Percentiles rank a stretch among this genome's conserved stretches.
Evolutionary conservation across 2,797 vertebrate species (phyloP).

Genomic region (Phyllotis vaccarum): DNA sequence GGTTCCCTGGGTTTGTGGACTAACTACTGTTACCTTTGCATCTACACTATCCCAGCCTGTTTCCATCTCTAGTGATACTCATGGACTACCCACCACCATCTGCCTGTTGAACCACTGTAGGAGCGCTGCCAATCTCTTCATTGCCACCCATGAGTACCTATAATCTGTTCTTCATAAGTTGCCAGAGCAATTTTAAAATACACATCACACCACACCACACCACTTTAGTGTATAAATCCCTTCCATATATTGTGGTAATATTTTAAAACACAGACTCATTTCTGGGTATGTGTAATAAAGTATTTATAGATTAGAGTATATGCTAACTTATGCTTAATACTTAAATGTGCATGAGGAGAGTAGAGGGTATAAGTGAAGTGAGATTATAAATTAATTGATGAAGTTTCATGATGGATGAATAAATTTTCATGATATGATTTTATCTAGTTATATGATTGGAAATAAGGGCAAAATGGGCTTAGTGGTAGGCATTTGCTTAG

Average conservation of each 20-base stretch:
- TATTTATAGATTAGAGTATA: constrained; percentile 58
- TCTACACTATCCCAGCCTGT: constrained; percentile 27
- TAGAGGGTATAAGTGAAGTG: neutral
- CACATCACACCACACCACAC: constrained; percentile 28
- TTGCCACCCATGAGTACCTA: constrained; percentile 19
- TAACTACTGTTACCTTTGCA: constrained; percentile 43
- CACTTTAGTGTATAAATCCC: constrained; percentile 47
- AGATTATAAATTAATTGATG: constrained; percentile 47
- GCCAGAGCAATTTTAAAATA: constrained; percentile 55
- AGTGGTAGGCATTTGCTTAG: neutral
- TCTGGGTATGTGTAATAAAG: constrained; percentile 56
- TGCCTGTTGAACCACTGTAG: constrained; percentile 31
- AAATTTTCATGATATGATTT: constrained; percentile 29
- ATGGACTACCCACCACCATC: constrained; percentile 33
- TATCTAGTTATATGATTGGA: constrained; percentile 23
- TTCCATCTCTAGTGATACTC: constrained; percentile 29
- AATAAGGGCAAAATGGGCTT: neutral
- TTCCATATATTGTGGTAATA: constrained; percentile 50
- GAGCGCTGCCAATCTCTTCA: constrained; percentile 20
- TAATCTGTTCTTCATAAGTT: constrained; percentile 49
- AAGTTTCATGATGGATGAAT: constrained; percentile 12
- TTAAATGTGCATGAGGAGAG: constrained; percentile 38
- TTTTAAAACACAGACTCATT: constrained; percentile 65
- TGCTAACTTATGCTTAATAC: constrained; percentile 52
- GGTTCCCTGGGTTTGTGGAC: constrained; percentile 35